Base-by-base conservation (phyloP, 2,113 vertebrate species). In the Microcebus ravelobensis region DNA sequence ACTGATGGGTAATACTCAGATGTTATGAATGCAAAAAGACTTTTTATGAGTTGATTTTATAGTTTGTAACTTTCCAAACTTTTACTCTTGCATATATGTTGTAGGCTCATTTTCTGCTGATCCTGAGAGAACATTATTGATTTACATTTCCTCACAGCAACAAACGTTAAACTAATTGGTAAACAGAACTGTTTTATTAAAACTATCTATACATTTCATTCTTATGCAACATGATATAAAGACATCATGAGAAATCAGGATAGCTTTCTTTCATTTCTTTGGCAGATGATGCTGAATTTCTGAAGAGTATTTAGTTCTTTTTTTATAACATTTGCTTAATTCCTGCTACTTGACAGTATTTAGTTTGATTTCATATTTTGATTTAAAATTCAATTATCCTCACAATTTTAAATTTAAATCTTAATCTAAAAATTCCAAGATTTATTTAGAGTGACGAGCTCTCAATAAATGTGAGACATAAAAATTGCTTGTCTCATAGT, bases 341-440 rank as follows among this genome's bases (percentile, higher is more conserved):
- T 95, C 5, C 45, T 36, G 1, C 10, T 79, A 50, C 17, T 27
- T 94, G 74, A 45, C 52, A 90, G 31, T 48, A 48, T 87, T 94
- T 42, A 96, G 74, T 59, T 92, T 13, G 59, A 96, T 74, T 80
- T 42, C 67, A 17, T 76, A 91, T 29, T 95, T 96, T 83, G 42
- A 95, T 98, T 96, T 96, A 92, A 96, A 86, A n/a, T 90, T 29
- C 14, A 88, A 65, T 63, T 97, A 83, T 96, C 42, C 10, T 97
- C 96, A 81, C 8, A 42, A 39, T 96, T 98, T 97, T 67, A 91
- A 96, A 94, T 57, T 74, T 31, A 15, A 89, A 91, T 93, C 92
- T 90, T 97, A 97, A 77, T 36, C 80, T 39, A 61, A 97, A 73
- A 95, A 97, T 3, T 70, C 79, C 8, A 97, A 87, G 21, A 63